These are phyloP conservation scores for Penaeus japonicus DNA, from an alignment of 1,140 invertebrate genomes.

Conservation along the genomic window DNA sequence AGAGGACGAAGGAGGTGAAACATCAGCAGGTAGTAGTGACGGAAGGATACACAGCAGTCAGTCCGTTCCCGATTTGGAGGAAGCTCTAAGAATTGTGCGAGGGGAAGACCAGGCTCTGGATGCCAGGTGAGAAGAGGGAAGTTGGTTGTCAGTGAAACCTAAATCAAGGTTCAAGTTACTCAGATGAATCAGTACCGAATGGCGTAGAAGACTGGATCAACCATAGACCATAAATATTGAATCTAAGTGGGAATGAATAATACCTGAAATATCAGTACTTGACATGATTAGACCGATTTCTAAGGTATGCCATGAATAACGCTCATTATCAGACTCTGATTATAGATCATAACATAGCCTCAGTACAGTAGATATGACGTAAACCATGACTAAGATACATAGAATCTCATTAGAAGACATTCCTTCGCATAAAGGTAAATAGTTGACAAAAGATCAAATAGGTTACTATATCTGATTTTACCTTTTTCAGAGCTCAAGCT, in stretches of 20 bases:
- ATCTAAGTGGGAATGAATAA: neutral
- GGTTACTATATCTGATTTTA: neutral
- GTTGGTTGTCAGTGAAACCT: too few species aligned
- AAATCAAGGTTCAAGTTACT: neutral
- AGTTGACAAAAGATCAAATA: neutral
- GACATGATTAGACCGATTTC: too few species aligned
- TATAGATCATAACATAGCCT: neutral
- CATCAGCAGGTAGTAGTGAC: neutral
- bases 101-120: slow-evolving; percentile 33
- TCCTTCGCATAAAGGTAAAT: too few species aligned
- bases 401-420: too few species aligned
- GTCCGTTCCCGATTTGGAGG: slow-evolving; percentile 42
- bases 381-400: too few species aligned
- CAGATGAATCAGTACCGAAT: neutral
- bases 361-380: too few species aligned
- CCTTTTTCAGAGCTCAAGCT: slow-evolving; percentile 16
- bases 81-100: neutral
- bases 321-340: neutral
- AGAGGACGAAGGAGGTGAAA: neutral
- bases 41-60: neutral
- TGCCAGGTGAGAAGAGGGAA: neutral
- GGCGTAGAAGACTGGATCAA: neutral
- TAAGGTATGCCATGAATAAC: too few species aligned
- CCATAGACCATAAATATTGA: neutral
- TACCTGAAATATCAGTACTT: neutral